Evolutionary conservation across 2,797 vertebrate species (phyloP), one percentile per base, ranked within the genome.

Genomic region (Onychomys torridus): DNA sequence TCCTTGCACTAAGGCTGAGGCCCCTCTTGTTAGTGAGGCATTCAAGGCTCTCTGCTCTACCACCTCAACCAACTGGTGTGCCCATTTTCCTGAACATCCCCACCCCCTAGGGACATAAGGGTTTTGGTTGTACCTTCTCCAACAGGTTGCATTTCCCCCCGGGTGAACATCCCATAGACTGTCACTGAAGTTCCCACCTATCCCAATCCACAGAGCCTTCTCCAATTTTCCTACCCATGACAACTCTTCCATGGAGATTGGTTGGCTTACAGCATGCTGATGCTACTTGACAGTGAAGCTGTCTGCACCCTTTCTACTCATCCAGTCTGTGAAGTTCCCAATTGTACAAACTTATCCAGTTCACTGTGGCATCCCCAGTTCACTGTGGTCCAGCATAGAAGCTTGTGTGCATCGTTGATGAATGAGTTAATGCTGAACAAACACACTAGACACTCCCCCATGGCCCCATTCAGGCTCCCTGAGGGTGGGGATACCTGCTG

Each of bases 341-440:
- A 37, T 0, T 9, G 21, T 2, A 16, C 55, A 82, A 16, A 34
- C 1, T 1, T 16, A 13, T 1, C 32, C 37, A 0, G 0, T 14
- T 40, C 67, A 14, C 49, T 0, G 14, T 0, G 12, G 59, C 46
- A 16, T 19, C 59, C 3, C 29, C 6, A 2, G 21, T 27, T 52
- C 27, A 4, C 2, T 25, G 37, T 14, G 75, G 19, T 67, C n/a
- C 82, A 14, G 55, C 0, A 55, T 2, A 23, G 77, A 57, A 5
- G 19, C 19, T 10, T 0, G 0, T 1, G 0, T 0, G 12, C 34
- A 37, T 46, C 46, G 0, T 0, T 27, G 13, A 37, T 7, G 19
- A 57, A 6, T 4, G 40, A 67, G 57, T 46, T 29, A 6, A 57
- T 2, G 19, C 34, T 34, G 3, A 29, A n/a, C 2, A 27, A 52